Conservation (phyloP, 35 echinoderm and acorn worm species). For the Anneissia japonica region DNA sequence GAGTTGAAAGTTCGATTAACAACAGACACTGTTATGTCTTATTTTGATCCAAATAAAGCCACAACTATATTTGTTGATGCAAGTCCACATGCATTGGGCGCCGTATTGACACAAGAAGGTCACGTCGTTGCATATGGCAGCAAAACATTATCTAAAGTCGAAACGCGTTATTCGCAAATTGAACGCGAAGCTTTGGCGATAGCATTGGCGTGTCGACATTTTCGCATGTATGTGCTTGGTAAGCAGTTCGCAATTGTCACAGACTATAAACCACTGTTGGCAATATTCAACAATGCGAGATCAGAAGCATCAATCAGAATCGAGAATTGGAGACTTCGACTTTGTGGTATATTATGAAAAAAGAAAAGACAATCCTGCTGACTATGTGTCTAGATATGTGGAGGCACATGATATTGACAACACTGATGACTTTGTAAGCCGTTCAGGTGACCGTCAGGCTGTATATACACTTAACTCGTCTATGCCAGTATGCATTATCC, state of each 20-base stretch:
- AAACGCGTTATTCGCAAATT: constrained; percentile 38
- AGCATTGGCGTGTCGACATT: constrained; percentile 41
- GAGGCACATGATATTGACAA: neutral
- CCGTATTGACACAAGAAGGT: neutral
- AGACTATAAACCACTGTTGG: constrained; percentile 30
- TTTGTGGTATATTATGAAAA: neutral
- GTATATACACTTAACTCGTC: no score
- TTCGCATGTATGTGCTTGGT: constrained; percentile 29
- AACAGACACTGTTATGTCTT: neutral
- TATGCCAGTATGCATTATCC: no score
- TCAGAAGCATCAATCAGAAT: constrained; percentile 32
- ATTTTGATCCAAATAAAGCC: neutral
- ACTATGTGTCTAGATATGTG: neutral
- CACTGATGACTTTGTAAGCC: no score
- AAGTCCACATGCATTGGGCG: neutral
- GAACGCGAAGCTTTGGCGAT: constrained; percentile 43
- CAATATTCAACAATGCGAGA: constrained; percentile 28
- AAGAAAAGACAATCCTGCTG: constrained; percentile 1
- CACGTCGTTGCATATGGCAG: constrained; percentile 34
- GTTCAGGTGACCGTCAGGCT: no score
- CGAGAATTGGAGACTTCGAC: neutral
- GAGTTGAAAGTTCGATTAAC: neutral
- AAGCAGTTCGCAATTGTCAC: constrained; percentile 20
- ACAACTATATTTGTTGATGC: neutral
- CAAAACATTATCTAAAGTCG: neutral